These are phyloP conservation scores for Netelia melanura DNA, from an alignment of 2,888 invertebrate genomes.

Conservation along the genomic window DNA sequence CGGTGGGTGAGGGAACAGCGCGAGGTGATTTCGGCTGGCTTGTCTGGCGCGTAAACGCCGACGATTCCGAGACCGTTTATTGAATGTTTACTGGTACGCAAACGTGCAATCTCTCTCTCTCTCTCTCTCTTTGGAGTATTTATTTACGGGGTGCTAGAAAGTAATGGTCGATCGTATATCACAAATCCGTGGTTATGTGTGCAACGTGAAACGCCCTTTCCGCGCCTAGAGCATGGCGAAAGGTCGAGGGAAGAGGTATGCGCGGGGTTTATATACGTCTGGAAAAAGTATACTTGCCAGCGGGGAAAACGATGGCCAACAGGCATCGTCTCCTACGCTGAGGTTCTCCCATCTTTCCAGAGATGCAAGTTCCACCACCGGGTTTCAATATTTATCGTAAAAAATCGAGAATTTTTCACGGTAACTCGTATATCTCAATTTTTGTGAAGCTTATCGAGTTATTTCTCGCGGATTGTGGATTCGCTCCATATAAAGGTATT, in stretches of 20 bases:
- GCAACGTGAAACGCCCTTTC: conserved; percentile 44
- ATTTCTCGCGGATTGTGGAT: conserved; percentile 28
- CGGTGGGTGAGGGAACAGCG: neutral
- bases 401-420: conserved; percentile 40
- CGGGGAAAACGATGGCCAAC: conserved; percentile 31
- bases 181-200: conserved; percentile 64
- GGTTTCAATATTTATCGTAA: conserved; percentile 37
- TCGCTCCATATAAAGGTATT: neutral
- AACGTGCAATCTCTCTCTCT: conserved; percentile 59
- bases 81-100: conserved; percentile 80
- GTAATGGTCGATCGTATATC: conserved; percentile 72
- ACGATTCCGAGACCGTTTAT: conserved; percentile 79
- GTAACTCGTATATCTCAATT: conserved; percentile 35
- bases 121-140: conserved; percentile 54
- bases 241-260: conserved; percentile 16
- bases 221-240: conserved; percentile 23
- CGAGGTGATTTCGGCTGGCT: conserved; percentile 41
- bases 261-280: neutral
- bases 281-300: conserved; percentile 55
- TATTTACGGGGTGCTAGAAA: conserved; percentile 75
- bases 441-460: conserved; percentile 48
- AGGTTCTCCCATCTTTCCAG: conserved; percentile 5
- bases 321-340: neutral
- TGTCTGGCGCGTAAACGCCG: conserved; percentile 76
- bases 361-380: neutral